Base-by-base conservation (phyloP, 2,113 vertebrate species). In the Xiphorhynchus elegans region DNA sequence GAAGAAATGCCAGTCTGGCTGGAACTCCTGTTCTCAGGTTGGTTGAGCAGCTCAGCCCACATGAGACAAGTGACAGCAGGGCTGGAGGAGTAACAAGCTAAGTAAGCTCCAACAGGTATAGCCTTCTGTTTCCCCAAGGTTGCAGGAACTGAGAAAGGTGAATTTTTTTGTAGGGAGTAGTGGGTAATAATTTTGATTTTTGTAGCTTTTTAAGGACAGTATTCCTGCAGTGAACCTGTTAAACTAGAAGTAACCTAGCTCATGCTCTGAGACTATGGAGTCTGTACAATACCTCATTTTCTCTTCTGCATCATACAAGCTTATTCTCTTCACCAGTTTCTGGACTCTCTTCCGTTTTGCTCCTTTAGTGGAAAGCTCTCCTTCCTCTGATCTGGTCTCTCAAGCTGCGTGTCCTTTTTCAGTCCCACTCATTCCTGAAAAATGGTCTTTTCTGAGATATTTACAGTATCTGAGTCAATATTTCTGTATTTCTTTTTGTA, bases 401-500 rank as follows among this genome's bases (percentile, higher is more conserved):
- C 68, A 92, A 69, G 66, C 60, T 94, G 62, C 0, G 0, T 94
- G 83, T 92, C 80, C 80, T 88, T 86, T 95, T 78, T 86, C 60
- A 90, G 11, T 90, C 77, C 62, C 13, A n/a, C 49, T 94, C 58
- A 26, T 81, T 93, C n/a, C 84, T 94, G 85, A 86, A 90, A 88
- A 94, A 40, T 79, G 83, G 68, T 73, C 52, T 90, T 90, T 93
- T 58, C 85, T 78, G 76, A 89, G 83, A 39, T 80, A 66, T 67
- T 88, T 77, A 68, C 72, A 64, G 68, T 53, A 33, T 92, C 68
- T 93, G 95, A 96, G 88, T 92, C 90, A 95, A 58, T 96, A 92
- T 96, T 95, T 92, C n/a, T 81, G 47, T 74, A 1, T 77, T 85
- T 88, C 33, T 86, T 67, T 81, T 60, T 53, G 37, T 90, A 92